Evolutionary conservation across 2,113 vertebrate species (phyloP).

Genomic region (Actenoides hombroni): DNA sequence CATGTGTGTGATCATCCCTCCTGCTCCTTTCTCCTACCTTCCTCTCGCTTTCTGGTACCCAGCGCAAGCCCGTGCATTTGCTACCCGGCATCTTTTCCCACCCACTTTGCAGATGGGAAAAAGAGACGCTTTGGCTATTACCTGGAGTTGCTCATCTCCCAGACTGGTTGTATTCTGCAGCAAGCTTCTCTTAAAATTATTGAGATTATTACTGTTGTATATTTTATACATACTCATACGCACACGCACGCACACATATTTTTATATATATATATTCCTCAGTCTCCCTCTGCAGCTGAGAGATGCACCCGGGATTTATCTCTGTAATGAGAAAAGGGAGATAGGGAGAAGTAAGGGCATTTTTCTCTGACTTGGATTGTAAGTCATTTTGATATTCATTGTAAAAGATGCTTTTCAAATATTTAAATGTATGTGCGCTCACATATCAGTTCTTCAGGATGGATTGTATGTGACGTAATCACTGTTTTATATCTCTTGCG

Average conservation of each 20-base stretch:
- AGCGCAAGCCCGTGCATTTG: neutral
- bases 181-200: conserved; percentile 24
- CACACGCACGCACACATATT: neutral
- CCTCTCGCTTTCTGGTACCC: neutral
- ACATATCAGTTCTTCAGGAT: conserved; percentile 64
- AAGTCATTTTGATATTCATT: conserved; percentile 79
- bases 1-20: neutral
- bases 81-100: neutral
- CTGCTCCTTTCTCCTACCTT: neutral
- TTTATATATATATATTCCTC: conserved; percentile 12
- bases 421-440: conserved; percentile 78
- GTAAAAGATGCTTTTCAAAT: conserved; percentile 79
- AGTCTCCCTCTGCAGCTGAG: conserved; percentile 46
- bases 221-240: conserved; percentile 10
- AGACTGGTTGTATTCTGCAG: neutral
- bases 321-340: conserved; percentile 81
- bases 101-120: neutral
- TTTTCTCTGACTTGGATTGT: conserved; percentile 75
- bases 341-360: conserved; percentile 69
- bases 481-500: conserved; percentile 37
- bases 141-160: neutral
- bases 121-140: neutral
- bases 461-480: conserved; percentile 50
- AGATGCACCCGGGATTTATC: conserved; percentile 72
- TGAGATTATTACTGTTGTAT: conserved; percentile 51